A percentile compares a stretch with the other conserved stretches of the same genome.
These are phyloP conservation scores for Rhinogobius similis DNA, from an alignment of 2,113 vertebrate species.

Conservation along the genomic window DNA sequence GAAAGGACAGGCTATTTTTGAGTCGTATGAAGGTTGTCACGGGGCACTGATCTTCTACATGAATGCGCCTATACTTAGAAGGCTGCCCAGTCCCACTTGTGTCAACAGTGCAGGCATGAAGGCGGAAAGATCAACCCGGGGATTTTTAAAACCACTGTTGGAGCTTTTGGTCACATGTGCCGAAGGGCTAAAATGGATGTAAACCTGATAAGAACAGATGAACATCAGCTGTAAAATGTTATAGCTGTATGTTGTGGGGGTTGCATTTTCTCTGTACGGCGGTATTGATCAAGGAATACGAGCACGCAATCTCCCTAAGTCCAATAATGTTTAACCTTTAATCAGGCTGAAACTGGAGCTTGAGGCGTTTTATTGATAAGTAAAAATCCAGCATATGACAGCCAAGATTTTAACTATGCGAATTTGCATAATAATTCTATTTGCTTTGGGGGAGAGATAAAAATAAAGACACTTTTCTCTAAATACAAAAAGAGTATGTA, in stretches of 20 bases:
- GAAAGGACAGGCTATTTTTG: slow-evolving; percentile 6
- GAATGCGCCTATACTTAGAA: background rate
- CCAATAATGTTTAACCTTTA: slow-evolving; percentile 8
- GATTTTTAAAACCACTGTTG: background rate
- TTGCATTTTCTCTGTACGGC: background rate
- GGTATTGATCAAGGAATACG: background rate
- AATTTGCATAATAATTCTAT: background rate
- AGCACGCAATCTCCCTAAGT: background rate
- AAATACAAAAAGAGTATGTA: too few relatives aligned
- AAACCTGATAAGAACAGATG: slow-evolving; percentile 32
- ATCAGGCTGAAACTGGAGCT: slow-evolving; percentile 4
- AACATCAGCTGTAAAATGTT: slow-evolving; percentile 12
- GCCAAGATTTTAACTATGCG: background rate
- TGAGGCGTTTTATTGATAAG: slow-evolving; percentile 4
- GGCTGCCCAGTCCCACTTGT: slow-evolving; percentile 3
- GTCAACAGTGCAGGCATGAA: slow-evolving; percentile 9
- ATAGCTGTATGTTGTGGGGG: background rate
- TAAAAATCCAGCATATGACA: slow-evolving; percentile 2
- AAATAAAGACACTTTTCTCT: too few relatives aligned
- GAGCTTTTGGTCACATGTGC: slow-evolving; percentile 27
- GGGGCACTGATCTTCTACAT: slow-evolving; percentile 16
- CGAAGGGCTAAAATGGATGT: slow-evolving; percentile 34
- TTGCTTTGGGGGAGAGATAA: background rate
- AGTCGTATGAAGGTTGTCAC: slow-evolving; percentile 21
- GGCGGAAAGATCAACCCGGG: slow-evolving; percentile 24